Evolutionary conservation across 1,140 invertebrate species (phyloP).

Genomic region (Gerris buenoi): DNA sequence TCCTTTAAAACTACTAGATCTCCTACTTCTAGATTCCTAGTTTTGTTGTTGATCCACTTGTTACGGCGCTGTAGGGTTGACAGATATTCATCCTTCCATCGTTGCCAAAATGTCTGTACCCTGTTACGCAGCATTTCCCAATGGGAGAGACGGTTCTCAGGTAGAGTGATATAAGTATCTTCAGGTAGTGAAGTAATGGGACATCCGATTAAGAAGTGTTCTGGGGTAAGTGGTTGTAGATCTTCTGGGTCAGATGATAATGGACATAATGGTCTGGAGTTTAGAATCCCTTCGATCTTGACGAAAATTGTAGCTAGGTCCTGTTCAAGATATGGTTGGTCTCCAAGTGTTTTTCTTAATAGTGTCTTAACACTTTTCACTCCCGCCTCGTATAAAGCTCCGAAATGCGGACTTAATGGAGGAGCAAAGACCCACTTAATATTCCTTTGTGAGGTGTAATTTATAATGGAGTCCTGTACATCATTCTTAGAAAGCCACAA

Average conservation of each 20-base stretch:
- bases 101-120: conserved; percentile 24
- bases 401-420: conserved; percentile 22
- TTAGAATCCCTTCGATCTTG: conserved; percentile 19
- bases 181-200: conserved; percentile 16
- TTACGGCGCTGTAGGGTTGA: conserved; percentile 19
- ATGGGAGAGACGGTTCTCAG: conserved; percentile 14
- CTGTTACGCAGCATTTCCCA: conserved; percentile 21
- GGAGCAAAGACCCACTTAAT: conserved; percentile 26
- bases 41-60: conserved; percentile 19
- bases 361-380: background rate
- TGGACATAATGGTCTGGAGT: conserved; percentile 15
- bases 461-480: background rate
- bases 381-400: background rate
- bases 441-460: background rate
- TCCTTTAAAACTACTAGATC: conserved; percentile 25
- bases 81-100: conserved; percentile 27
- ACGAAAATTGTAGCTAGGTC: conserved; percentile 18
- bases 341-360: background rate
- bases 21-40: conserved; percentile 12
- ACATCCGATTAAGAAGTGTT: conserved; percentile 23
- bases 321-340: conserved; percentile 8
- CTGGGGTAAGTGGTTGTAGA: conserved; percentile 16
- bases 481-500: background rate
- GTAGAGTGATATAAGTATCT: conserved; percentile 1
- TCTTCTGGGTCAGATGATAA: conserved; percentile 17